Evolutionary conservation across 2,797 vertebrate species (phyloP).

Genomic region (Distichodus sexfasciatus): DNA sequence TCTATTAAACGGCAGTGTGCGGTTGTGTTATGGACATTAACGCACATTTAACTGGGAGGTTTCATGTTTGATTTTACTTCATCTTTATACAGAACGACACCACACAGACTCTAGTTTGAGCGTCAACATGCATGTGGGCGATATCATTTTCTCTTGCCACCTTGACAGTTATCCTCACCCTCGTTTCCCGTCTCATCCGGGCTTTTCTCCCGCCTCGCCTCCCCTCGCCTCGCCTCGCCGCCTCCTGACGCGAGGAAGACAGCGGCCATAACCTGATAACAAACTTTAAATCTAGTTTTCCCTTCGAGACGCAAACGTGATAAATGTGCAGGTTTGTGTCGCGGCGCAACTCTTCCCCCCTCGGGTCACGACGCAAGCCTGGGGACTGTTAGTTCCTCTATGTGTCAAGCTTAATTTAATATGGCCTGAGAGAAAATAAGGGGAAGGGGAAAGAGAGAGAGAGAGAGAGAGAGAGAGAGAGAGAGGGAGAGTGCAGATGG

Average conservation of each 20-base stretch:
- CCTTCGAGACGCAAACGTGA: conserved; percentile 45
- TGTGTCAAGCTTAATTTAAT: conserved; percentile 49
- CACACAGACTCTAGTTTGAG: no score
- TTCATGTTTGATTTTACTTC: no score
- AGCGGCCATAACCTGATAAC: conserved; percentile 40
- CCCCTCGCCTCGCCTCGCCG: no score
- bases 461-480: conserved; percentile 8
- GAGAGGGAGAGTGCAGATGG: conserved; percentile 32
- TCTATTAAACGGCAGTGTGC: no score
- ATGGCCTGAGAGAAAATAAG: conserved; percentile 34
- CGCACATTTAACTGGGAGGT: no score
- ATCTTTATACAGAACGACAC: no score
- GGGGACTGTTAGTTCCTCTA: conserved; percentile 43
- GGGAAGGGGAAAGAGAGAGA: conserved; percentile 8
- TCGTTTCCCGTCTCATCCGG: background rate
- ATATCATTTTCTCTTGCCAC: conserved; percentile 3
- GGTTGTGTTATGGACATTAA: no score
- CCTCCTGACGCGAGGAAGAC: conserved; percentile 11
- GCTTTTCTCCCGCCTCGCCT: conserved; percentile 7
- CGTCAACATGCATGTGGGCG: no score
- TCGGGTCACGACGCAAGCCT: conserved; percentile 40
- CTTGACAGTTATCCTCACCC: background rate
- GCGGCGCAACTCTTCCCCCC: conserved; percentile 28
- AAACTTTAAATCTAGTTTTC: conserved; percentile 52
- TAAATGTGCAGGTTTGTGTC: conserved; percentile 37